Evolutionary conservation across 2,797 vertebrate species (phyloP).

Genomic region (Chelon auratus): DNA sequence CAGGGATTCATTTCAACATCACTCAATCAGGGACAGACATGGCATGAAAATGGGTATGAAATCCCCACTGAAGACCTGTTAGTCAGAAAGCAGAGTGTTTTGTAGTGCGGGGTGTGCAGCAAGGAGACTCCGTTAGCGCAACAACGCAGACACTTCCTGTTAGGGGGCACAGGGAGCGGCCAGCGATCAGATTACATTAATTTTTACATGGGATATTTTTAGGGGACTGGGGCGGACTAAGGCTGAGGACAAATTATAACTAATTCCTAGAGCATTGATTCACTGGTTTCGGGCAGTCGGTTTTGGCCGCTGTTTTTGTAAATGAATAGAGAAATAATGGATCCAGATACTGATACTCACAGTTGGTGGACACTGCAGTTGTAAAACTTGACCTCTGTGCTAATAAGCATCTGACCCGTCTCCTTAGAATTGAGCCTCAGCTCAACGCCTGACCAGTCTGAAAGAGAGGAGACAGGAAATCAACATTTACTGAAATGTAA

Average conservation of each 20-base stretch:
- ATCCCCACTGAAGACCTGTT: constrained; percentile 53
- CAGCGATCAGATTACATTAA: constrained; percentile 61
- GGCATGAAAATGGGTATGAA: constrained; percentile 59
- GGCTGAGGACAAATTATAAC: constrained; percentile 63
- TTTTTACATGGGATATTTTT: constrained; percentile 65
- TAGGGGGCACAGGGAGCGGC: constrained; percentile 38
- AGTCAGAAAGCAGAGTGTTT: constrained; percentile 39
- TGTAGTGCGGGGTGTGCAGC: constrained; percentile 33
- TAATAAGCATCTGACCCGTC: constrained; percentile 95
- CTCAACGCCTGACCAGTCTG: constrained; percentile 96
- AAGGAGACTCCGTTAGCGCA: constrained; percentile 55
- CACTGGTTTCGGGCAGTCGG: constrained; percentile 16
- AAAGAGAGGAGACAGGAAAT: constrained; percentile 41
- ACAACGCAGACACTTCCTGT: constrained; percentile 47
- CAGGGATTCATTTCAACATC: constrained; percentile 59
- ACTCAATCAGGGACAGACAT: constrained; percentile 55
- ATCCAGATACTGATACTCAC: constrained; percentile 84
- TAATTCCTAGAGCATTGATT: constrained; percentile 62
- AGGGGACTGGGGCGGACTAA: constrained; percentile 36
- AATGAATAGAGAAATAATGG: constrained; percentile 36
- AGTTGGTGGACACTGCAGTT: constrained; percentile 99
- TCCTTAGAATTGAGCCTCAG: constrained; percentile 95
- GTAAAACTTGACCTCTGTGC: constrained; percentile 99
- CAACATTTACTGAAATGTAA: not conserved
- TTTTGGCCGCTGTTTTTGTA: constrained; percentile 17